These are phyloP conservation scores for Hermodice carunculata DNA, from an alignment of 2,888 invertebrate species.

Conservation along the genomic window DNA sequence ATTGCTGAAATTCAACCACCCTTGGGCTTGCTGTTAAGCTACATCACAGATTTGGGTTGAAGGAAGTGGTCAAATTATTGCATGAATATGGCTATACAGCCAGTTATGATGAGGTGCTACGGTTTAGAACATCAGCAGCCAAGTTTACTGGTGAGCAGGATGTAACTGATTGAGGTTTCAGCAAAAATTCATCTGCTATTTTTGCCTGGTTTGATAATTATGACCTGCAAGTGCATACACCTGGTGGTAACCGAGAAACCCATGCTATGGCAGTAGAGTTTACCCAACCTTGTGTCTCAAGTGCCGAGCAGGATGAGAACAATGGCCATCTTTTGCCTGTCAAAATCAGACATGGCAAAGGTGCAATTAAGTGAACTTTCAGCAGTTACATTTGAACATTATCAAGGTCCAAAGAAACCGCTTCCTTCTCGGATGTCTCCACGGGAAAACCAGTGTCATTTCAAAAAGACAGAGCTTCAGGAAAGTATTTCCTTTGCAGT, in stretches of 20 bases:
- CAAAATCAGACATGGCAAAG: background rate
- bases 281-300: too few species aligned
- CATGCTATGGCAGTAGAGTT: too few species aligned
- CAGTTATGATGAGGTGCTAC: constrained; percentile 13
- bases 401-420: constrained; percentile 1
- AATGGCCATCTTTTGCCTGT: background rate
- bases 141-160: too few species aligned
- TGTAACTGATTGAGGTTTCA: background rate
- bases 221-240: too few species aligned
- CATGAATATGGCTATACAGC: background rate
- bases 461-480: background rate
- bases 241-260: too few species aligned
- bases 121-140: constrained; percentile 15
- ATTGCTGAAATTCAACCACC: constrained; percentile 10
- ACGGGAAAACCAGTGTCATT: background rate
- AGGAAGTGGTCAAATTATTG: too few species aligned
- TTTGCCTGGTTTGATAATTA: too few species aligned
- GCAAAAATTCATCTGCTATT: too few species aligned
- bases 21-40: constrained; percentile 14
- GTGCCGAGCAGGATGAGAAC: background rate
- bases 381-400: background rate
- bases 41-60: constrained; percentile 11
- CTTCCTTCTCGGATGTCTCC: background rate
- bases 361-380: too few species aligned
- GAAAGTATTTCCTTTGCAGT: background rate